Evolutionary conservation across 35 echinoderm and acorn worm genomes (phyloP).

Genomic region (Apostichopus japonicus): DNA sequence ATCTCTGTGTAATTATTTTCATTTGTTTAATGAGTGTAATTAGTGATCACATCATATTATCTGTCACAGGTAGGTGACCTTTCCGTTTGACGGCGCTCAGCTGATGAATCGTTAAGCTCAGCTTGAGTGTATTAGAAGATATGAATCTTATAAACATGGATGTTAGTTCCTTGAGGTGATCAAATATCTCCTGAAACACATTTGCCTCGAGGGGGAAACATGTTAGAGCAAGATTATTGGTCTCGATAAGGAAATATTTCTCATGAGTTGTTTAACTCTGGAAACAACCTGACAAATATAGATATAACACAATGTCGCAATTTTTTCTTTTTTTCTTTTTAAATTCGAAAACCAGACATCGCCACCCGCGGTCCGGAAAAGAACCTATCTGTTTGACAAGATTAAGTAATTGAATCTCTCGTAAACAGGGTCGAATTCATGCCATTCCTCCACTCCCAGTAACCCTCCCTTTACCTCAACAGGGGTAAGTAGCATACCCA

Average conservation of each 20-base stretch:
- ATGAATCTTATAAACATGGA: too few species aligned
- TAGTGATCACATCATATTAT: too few species aligned
- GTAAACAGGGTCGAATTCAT: constrained; percentile 56
- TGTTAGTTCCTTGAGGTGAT: too few species aligned
- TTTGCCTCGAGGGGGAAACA: background rate
- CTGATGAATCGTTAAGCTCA: too few species aligned
- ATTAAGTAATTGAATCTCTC: constrained; percentile 11
- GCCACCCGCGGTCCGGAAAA: constrained; percentile 34
- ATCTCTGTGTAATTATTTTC: too few species aligned
- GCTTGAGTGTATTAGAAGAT: too few species aligned
- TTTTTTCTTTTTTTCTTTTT: background rate
- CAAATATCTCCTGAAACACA: background rate
- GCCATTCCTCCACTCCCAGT: constrained; percentile 38
- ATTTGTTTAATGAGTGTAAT: too few species aligned
- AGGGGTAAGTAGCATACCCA: constrained; percentile 37
- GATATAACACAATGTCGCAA: background rate
- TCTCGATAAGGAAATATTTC: background rate
- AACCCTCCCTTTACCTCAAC: constrained; percentile 38
- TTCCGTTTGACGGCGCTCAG: too few species aligned
- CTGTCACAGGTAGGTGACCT: too few species aligned
- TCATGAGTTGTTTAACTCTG: background rate
- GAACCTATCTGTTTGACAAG: background rate
- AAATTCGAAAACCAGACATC: background rate
- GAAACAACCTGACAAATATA: constrained; percentile 3
- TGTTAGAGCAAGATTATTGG: background rate